Percentiles rank a stretch among this genome's conserved stretches.
These are phyloP conservation scores for Decapterus maruadsi DNA, from an alignment of 2,797 vertebrate genomes.

Conservation along the genomic window DNA sequence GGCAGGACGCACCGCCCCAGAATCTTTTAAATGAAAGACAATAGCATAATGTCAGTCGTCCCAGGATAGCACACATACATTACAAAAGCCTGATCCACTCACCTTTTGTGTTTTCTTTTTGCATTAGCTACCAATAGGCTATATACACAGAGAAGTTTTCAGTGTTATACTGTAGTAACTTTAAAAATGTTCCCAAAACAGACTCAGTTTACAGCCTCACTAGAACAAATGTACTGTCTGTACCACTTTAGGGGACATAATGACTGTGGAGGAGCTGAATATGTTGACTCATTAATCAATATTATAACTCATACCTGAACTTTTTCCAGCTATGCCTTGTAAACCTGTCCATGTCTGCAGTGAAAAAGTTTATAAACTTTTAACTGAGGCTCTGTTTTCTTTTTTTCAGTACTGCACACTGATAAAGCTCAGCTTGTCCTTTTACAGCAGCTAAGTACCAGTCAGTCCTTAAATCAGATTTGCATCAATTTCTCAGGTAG, in stretches of 20 bases:
- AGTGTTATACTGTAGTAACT: neutral
- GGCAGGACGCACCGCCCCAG: too few relatives aligned
- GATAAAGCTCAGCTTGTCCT: neutral
- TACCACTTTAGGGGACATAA: neutral
- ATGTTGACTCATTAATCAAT: neutral
- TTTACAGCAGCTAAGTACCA: too few relatives aligned
- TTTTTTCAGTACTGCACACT: neutral
- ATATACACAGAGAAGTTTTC: neutral
- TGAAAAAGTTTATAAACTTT: neutral
- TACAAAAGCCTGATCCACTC: neutral
- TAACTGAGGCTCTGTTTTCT: neutral
- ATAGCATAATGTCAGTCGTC: neutral
- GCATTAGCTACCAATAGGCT: too few relatives aligned
- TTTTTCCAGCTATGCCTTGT: too few relatives aligned
- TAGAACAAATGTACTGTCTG: neutral
- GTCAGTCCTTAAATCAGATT: slow-evolving; percentile 10
- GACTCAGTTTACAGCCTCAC: neutral
- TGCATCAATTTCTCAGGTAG: slow-evolving; percentile 13
- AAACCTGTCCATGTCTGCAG: neutral
- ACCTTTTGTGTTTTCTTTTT: neutral
- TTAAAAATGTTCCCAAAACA: neutral
- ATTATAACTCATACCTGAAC: neutral
- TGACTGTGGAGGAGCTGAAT: neutral
- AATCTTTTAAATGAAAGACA: neutral
- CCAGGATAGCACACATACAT: neutral